Evolutionary conservation across 2,113 vertebrate genomes (phyloP).

Genomic region (Gavia stellata): DNA sequence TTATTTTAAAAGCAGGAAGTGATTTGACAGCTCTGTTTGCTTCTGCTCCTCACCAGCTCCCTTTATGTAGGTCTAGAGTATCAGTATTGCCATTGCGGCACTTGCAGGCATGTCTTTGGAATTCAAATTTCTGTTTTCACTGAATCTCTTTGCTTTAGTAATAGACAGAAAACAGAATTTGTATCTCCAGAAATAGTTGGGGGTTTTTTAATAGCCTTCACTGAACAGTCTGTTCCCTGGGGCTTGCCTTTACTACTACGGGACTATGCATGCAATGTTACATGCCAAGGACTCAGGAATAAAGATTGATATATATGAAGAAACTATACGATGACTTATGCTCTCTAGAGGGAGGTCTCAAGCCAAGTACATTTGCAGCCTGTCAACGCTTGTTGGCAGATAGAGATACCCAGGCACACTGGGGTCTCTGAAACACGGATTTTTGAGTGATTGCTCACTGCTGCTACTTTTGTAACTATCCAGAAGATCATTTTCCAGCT

Average conservation of each 20-base stretch:
- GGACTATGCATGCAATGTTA: neutral
- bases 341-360: neutral
- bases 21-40: neutral
- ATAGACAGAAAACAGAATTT: neutral
- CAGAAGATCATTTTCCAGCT: slow-evolving; percentile 7
- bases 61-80: neutral
- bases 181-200: neutral
- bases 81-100: neutral
- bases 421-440: neutral
- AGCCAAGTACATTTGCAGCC: slow-evolving; percentile 25
- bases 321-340: neutral
- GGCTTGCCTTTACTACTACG: neutral
- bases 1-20: neutral
- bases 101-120: slow-evolving; percentile 5
- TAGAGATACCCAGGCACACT: neutral
- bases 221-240: neutral
- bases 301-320: neutral
- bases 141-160: neutral
- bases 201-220: neutral
- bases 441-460: neutral
- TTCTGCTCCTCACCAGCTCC: neutral
- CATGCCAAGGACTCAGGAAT: neutral
- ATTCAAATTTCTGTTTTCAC: slow-evolving; percentile 28
- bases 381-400: neutral
- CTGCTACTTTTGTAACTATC: neutral